Percentiles rank a stretch among this genome's conserved stretches.
phyloP scores from a whole-genome alignment of 2,797 vertebrate species.

The Oreortyx pictus region DNA sequence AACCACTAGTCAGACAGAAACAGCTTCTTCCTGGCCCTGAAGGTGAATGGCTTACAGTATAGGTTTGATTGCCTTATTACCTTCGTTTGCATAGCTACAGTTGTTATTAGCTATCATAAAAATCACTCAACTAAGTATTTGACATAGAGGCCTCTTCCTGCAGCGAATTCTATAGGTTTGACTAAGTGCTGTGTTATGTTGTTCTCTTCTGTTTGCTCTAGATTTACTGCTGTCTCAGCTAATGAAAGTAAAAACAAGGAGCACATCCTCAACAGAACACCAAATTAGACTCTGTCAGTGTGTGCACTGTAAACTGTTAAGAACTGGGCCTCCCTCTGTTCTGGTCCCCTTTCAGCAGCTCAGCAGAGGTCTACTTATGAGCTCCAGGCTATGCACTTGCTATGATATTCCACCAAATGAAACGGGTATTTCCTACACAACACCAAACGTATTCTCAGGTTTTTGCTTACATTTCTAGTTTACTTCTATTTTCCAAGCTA shows the following conservation, averaged over 20 bases:
- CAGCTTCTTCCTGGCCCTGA: constrained; percentile 8
- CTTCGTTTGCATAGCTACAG: constrained; percentile 75
- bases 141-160: constrained; percentile 59
- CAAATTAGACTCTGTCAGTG: not conserved
- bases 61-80: constrained; percentile 62
- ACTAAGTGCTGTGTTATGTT: not conserved
- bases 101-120: constrained; percentile 77
- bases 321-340: not conserved
- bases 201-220: constrained; percentile 14
- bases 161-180: constrained; percentile 41
- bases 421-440: not conserved
- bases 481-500: not conserved
- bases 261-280: not conserved
- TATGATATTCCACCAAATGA: not conserved
- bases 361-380: not conserved
- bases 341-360: not conserved
- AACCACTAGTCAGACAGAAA: not conserved
- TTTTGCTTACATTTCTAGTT: not conserved
- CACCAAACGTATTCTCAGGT: not conserved
- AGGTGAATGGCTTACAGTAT: constrained; percentile 35
- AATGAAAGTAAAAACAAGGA: not conserved
- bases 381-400: not conserved
- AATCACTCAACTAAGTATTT: constrained; percentile 70
- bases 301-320: rapidly evolving
- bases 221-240: constrained; percentile 11